phyloP scores from a whole-genome alignment of 2,888 invertebrate species.

The Leucophenga montana region DNA sequence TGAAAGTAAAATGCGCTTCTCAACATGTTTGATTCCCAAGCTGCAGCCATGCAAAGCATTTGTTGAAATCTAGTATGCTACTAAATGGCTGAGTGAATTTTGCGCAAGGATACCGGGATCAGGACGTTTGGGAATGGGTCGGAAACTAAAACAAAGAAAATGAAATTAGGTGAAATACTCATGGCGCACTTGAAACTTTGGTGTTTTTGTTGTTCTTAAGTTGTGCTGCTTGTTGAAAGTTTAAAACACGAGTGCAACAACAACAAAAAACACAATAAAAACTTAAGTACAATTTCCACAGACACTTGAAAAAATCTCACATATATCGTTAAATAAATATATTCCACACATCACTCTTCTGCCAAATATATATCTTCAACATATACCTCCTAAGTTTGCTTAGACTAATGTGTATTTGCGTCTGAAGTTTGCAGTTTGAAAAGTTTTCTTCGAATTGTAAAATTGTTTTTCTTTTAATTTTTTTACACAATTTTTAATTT shows the following conservation, averaged over 20 bases:
- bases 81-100: too few relatives aligned
- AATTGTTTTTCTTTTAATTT: conserved; percentile 4
- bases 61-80: background rate
- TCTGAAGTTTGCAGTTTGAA: conserved; percentile 5
- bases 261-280: conserved; percentile 23
- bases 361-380: background rate
- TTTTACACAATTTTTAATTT: background rate
- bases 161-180: conserved; percentile 32
- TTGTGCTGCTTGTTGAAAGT: conserved; percentile 34
- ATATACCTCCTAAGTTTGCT: too few relatives aligned
- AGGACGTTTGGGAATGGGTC: too few relatives aligned
- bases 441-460: background rate
- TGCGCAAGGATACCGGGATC: too few relatives aligned
- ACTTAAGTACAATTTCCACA: background rate
- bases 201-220: conserved; percentile 15
- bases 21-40: conserved; percentile 1
- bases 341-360: background rate
- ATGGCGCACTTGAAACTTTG: conserved; percentile 26
- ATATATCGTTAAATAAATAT: background rate
- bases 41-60: background rate
- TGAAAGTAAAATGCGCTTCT: background rate
- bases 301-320: conserved; percentile 11
- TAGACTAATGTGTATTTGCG: background rate
- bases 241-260: conserved; percentile 25
- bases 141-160: conserved; percentile 17